These are phyloP conservation scores for Rhingia campestris DNA, from an alignment of 2,888 invertebrate species.

Conservation along the genomic window DNA sequence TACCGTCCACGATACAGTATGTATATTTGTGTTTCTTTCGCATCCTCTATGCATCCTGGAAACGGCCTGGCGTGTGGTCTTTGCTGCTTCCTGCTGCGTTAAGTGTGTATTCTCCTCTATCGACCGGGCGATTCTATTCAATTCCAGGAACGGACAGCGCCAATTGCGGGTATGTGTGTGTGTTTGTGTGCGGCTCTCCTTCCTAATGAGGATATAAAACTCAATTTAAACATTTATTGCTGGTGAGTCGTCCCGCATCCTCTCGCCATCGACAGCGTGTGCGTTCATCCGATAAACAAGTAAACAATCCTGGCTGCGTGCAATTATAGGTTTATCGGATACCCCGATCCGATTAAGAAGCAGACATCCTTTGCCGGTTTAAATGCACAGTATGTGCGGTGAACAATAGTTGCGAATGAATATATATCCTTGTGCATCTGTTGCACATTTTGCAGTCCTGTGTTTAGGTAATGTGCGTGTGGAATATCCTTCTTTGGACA, in stretches of 20 bases:
- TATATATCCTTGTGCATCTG: constrained; percentile 64
- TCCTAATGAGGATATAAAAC: constrained; percentile 73
- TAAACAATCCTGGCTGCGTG: constrained; percentile 71
- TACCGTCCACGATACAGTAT: constrained; percentile 43
- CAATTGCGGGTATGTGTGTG: constrained; percentile 44
- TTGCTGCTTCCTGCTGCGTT: constrained; percentile 4
- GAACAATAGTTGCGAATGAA: neutral
- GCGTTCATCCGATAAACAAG: constrained; percentile 71
- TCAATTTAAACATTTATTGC: constrained; percentile 72
- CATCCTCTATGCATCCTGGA: constrained; percentile 13
- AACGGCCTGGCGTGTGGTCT: constrained; percentile 17
- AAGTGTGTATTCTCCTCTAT: constrained; percentile 2
- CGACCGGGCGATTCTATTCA: constrained; percentile 1
- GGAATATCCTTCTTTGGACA: constrained; percentile 5
- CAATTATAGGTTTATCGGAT: constrained; percentile 56
- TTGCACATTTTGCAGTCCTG: constrained; percentile 57
- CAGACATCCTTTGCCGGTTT: constrained; percentile 26
- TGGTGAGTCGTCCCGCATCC: constrained; percentile 58
- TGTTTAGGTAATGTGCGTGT: constrained; percentile 1
- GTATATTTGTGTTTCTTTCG: constrained; percentile 25
- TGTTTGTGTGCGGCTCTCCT: constrained; percentile 39
- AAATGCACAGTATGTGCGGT: constrained; percentile 50
- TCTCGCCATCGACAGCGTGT: constrained; percentile 39
- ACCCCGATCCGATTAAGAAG: constrained; percentile 59
- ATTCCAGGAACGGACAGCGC: constrained; percentile 33